These are phyloP conservation scores for Meteorus colon DNA, from an alignment of 2,888 invertebrate species.

Conservation along the genomic window DNA sequence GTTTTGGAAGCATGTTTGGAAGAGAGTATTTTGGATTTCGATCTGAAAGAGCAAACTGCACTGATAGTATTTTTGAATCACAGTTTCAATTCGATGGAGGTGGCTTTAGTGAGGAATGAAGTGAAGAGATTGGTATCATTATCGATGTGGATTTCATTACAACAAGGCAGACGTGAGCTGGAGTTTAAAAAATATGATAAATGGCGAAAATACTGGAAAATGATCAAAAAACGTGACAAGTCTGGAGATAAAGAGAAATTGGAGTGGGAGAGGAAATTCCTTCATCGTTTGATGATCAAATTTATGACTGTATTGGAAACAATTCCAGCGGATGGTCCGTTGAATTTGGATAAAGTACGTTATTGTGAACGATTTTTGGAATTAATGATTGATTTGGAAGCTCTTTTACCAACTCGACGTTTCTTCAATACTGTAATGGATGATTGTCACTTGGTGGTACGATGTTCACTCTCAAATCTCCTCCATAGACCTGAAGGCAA, in stretches of 20 bases:
- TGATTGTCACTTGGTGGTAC: constrained; percentile 93
- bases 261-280: constrained; percentile 90
- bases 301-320: constrained; percentile 88
- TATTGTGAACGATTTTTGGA: constrained; percentile 98
- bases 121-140: constrained; percentile 94
- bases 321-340: constrained; percentile 79
- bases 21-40: constrained; percentile 74
- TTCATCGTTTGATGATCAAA: constrained; percentile 89
- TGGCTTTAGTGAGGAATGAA: constrained; percentile 93
- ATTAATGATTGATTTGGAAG: constrained; percentile 96
- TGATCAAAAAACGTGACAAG: constrained; percentile 89
- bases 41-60: constrained; percentile 86
- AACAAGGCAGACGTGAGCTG: constrained; percentile 87
- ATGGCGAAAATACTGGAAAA: constrained; percentile 94
- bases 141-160: constrained; percentile 93
- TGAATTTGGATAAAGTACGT: constrained; percentile 76
- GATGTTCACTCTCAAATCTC: constrained; percentile 88
- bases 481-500: constrained; percentile 87
- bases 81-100: constrained; percentile 98
- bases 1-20: constrained; percentile 84
- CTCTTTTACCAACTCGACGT: constrained; percentile 93
- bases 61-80: constrained; percentile 94
- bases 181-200: constrained; percentile 91
- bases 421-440: constrained; percentile 98
- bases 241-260: constrained; percentile 81